Evolutionary conservation across 2,797 vertebrate species (phyloP).

Genomic region (Morelia viridis): DNA sequence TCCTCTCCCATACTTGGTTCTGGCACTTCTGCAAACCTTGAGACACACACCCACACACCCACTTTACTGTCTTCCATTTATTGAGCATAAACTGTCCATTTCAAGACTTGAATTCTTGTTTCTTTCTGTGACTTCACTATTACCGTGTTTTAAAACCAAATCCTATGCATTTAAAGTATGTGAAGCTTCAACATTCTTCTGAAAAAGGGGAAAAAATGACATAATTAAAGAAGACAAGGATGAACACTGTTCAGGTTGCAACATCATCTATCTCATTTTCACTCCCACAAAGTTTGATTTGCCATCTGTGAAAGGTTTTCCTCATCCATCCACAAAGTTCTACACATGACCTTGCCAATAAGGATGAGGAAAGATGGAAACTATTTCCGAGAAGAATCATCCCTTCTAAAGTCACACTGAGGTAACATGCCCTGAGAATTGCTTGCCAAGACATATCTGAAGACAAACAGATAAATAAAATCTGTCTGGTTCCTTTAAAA

Average conservation of each 20-base stretch:
- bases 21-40: background rate
- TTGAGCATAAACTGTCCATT: background rate
- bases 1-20: background rate
- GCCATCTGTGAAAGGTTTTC: background rate
- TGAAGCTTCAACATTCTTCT: background rate
- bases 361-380: slow-evolving; percentile 1
- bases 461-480: background rate
- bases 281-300: background rate
- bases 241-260: background rate
- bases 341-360: background rate
- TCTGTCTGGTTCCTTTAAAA: background rate
- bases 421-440: background rate
- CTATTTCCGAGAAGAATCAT: background rate
- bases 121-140: background rate
- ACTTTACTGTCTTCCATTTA: background rate
- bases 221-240: background rate
- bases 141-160: background rate
- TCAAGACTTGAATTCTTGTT: background rate
- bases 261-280: background rate
- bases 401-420: background rate
- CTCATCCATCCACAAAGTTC: background rate
- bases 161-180: background rate
- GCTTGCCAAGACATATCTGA: background rate
- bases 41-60: background rate
- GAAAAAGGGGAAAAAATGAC: background rate